These are phyloP conservation scores for Antigone vipio DNA, from an alignment of 2,113 vertebrate species.

Conservation along the genomic window DNA sequence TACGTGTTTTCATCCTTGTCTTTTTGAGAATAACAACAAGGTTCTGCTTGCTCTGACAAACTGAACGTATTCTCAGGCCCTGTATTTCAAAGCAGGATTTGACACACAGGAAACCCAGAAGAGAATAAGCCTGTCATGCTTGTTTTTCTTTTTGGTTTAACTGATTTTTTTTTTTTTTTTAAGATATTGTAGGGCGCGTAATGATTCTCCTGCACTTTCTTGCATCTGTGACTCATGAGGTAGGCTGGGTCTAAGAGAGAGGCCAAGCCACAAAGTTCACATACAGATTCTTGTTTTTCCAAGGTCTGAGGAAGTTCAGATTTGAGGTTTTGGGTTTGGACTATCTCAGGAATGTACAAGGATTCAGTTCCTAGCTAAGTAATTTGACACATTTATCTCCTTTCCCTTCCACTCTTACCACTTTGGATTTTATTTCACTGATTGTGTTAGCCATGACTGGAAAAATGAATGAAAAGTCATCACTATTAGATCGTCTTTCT, in stretches of 20 bases:
- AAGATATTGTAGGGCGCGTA: background rate
- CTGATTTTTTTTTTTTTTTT: conserved; percentile 18
- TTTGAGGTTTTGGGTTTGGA: background rate
- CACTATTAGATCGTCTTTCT: background rate
- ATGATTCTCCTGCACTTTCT: background rate
- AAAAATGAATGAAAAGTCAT: background rate
- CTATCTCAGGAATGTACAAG: background rate
- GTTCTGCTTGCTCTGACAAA: background rate
- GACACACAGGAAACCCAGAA: background rate
- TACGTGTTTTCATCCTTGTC: background rate
- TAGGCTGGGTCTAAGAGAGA: background rate
- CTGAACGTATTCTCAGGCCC: background rate
- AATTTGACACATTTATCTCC: background rate
- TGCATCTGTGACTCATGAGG: conserved; percentile 3
- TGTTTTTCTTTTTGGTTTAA: conserved; percentile 20
- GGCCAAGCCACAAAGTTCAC: background rate
- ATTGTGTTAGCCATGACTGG: background rate
- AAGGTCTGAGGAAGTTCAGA: background rate
- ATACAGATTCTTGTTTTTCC: background rate
- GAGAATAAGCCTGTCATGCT: background rate
- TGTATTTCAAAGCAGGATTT: conserved; percentile 8
- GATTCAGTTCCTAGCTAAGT: background rate
- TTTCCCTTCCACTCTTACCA: background rate
- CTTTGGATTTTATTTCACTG: background rate
- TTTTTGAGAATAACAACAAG: background rate